A percentile compares a stretch with the other conserved stretches of the same genome.
phyloP scores from a whole-genome alignment of 2,797 vertebrate genomes.

The Lacerta bilineata region DNA sequence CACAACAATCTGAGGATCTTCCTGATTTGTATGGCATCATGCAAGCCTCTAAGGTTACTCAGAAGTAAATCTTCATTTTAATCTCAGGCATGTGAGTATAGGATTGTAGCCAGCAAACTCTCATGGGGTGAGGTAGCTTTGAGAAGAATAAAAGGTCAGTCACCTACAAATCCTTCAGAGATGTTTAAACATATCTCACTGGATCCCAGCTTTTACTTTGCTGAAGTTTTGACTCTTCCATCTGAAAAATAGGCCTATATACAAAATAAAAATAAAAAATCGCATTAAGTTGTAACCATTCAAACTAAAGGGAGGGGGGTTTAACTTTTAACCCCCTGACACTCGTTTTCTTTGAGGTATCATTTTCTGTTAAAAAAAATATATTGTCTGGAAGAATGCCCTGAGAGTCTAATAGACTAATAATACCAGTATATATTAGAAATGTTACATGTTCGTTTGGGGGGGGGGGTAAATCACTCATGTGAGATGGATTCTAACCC shows the following conservation, averaged over 20 bases:
- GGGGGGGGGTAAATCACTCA: neutral
- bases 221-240: conserved; percentile 2
- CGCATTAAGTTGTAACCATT: conserved; percentile 48
- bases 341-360: conserved; percentile 63
- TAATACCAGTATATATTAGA: conserved; percentile 64
- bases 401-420: conserved; percentile 56
- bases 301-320: neutral
- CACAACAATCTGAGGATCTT: too few species aligned
- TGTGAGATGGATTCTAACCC: neutral
- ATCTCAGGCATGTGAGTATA: neutral
- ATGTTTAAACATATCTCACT: neutral
- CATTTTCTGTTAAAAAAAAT: conserved; percentile 67
- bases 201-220: neutral
- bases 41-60: too few species aligned
- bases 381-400: conserved; percentile 62
- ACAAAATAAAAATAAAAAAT: neutral
- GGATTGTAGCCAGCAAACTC: neutral
- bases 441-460: neutral
- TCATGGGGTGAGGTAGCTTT: neutral
- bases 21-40: too few species aligned
- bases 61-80: too few species aligned
- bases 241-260: neutral
- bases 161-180: neutral
- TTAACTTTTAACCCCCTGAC: conserved; percentile 58
- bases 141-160: neutral